Conservation (phyloP, 2,797 vertebrate genomes). For the Periparus ater region DNA sequence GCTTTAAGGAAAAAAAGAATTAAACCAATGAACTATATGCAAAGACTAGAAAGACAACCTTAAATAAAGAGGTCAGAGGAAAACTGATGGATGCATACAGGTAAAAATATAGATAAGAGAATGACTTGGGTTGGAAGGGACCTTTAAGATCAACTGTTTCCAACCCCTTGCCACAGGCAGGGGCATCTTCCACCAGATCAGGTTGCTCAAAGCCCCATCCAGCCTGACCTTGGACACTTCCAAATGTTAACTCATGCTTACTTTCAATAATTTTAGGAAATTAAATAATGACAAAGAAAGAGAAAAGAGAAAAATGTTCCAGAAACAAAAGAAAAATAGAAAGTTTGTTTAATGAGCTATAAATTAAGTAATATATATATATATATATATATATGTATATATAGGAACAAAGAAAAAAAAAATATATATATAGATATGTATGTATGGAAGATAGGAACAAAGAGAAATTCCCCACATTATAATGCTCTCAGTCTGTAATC, state of each 20-base stretch:
- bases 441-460: neutral
- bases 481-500: neutral
- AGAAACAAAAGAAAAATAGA: neutral
- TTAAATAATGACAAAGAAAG: neutral
- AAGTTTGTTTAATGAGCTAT: neutral
- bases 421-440: no score
- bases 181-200: neutral
- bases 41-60: neutral
- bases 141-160: neutral
- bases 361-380: neutral
- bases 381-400: neutral
- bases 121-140: neutral
- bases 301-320: neutral
- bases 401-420: neutral
- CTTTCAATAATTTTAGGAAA: neutral
- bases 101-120: neutral
- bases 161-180: neutral
- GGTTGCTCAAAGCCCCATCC: neutral
- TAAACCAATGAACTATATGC: neutral
- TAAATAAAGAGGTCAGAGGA: neutral
- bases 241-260: neutral
- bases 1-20: neutral
- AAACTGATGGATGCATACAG: neutral
- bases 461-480: neutral
- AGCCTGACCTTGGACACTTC: neutral